A percentile compares a stretch with the other conserved stretches of the same genome.
phyloP scores from a whole-genome alignment of 2,888 invertebrate genomes.

The Zaprionus lineosus region DNA sequence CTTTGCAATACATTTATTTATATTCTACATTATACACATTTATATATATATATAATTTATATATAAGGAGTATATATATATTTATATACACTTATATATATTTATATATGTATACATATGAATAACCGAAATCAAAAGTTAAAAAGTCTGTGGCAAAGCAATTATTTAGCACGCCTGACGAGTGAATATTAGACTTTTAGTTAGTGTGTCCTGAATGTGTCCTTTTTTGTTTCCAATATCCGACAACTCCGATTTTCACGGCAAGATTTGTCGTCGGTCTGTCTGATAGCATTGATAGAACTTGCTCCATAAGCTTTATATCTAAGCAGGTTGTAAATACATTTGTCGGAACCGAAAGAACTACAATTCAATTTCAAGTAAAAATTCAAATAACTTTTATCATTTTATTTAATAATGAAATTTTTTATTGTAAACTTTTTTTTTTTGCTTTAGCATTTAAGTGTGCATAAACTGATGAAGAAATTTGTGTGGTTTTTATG shows the following conservation, averaged over 20 bases:
- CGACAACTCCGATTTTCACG: too few relatives aligned
- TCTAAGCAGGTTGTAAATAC: conserved; percentile 51
- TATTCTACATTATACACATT: conserved; percentile 37
- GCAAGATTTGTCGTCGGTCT: too few relatives aligned
- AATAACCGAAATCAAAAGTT: conserved; percentile 65
- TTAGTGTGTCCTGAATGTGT: conserved; percentile 22
- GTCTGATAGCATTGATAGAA: conserved; percentile 6
- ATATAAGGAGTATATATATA: conserved; percentile 22
- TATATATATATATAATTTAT: conserved; percentile 28
- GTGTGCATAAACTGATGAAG: conserved; percentile 43
- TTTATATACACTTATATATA: conserved; percentile 31
- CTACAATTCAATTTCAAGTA: too few relatives aligned
- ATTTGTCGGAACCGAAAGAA: too few relatives aligned
- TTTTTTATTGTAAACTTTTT: conserved; percentile 3
- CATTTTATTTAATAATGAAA: too few relatives aligned
- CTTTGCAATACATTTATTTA: conserved; percentile 75
- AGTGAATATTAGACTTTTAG: conserved; percentile 53
- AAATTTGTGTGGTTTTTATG: conserved; percentile 39
- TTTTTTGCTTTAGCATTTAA: conserved; percentile 49
- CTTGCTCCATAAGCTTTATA: conserved; percentile 6
- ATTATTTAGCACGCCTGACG: conserved; percentile 31
- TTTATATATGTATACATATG: conserved; percentile 31
- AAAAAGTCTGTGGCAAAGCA: conserved; percentile 38
- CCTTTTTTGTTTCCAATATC: not conserved
- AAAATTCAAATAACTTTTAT: too few relatives aligned